A percentile compares a stretch with the other conserved stretches of the same genome.
These are phyloP conservation scores for Hypotaenidia philippensis DNA, from an alignment of 2,797 vertebrate species.

Conservation along the genomic window DNA sequence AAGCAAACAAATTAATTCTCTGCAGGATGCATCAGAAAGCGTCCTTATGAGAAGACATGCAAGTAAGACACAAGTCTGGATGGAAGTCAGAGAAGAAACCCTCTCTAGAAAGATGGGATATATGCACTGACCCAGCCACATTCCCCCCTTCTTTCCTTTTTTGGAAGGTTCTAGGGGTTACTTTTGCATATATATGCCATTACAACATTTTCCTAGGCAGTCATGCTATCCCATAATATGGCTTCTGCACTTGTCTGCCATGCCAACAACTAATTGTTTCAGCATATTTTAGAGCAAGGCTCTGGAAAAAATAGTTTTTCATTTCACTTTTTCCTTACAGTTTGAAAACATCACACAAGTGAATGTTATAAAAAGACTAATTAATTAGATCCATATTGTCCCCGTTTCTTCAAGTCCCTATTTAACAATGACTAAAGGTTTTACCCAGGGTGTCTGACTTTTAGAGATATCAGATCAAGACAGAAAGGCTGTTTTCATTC, in stretches of 20 bases:
- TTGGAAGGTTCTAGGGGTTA: background rate
- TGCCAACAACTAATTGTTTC: background rate
- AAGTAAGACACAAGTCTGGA: background rate
- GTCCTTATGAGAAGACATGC: rapidly evolving
- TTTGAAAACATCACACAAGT: background rate
- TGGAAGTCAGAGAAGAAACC: background rate
- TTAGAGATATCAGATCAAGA: background rate
- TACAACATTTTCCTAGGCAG: background rate
- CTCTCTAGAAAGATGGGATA: background rate
- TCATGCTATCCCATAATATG: rapidly evolving
- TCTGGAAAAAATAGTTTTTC: background rate
- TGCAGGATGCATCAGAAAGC: background rate
- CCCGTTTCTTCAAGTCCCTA: background rate
- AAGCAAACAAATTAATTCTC: background rate
- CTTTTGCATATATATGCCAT: background rate
- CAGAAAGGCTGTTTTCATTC: background rate
- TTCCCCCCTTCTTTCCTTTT: background rate
- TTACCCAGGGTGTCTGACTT: background rate
- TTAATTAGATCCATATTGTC: background rate
- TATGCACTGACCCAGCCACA: background rate
- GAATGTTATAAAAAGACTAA: background rate
- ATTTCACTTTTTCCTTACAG: background rate
- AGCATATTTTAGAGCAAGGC: background rate
- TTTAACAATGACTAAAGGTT: background rate
- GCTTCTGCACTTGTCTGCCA: background rate